phyloP scores from a whole-genome alignment of 2,113 vertebrate species.

The Sebastes schlegelii region DNA sequence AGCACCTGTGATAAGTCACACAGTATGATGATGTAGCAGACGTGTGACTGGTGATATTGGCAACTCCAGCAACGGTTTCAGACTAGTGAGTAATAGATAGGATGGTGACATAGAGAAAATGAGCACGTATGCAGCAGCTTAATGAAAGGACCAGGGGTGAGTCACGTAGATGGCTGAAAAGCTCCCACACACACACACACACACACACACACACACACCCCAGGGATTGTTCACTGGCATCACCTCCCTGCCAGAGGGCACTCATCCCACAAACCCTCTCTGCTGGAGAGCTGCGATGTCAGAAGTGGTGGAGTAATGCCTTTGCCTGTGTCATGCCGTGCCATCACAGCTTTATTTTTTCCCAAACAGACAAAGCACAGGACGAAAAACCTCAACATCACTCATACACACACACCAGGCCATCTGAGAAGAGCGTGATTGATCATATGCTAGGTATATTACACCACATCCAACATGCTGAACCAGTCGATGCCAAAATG shows the following conservation, averaged over 20 bases:
- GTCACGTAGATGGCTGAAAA: conserved; percentile 62
- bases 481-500: conserved; percentile 33
- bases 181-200: conserved; percentile 16
- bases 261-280: conserved; percentile 61
- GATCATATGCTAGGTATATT: conserved; percentile 43
- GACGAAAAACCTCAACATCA: conserved; percentile 33
- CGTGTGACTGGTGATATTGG: conserved; percentile 48
- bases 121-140: conserved; percentile 48
- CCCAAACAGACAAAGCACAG: conserved; percentile 15
- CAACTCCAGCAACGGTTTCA: conserved; percentile 52
- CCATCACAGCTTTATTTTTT: conserved; percentile 23
- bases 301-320: conserved; percentile 43
- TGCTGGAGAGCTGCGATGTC: conserved; percentile 42
- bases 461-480: conserved; percentile 21
- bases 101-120: conserved; percentile 57
- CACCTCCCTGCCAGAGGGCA: conserved; percentile 66
- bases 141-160: conserved; percentile 65
- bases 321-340: conserved; percentile 22
- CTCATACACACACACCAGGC: background rate
- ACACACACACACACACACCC: conserved; percentile 25
- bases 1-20: conserved; percentile 32
- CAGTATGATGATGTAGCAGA: conserved; percentile 1
- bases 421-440: conserved; percentile 31
- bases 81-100: conserved; percentile 54
- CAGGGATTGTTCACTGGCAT: conserved; percentile 59